Base-by-base conservation (phyloP, 2,113 vertebrate genomes). In the Scatophagus argus region DNA sequence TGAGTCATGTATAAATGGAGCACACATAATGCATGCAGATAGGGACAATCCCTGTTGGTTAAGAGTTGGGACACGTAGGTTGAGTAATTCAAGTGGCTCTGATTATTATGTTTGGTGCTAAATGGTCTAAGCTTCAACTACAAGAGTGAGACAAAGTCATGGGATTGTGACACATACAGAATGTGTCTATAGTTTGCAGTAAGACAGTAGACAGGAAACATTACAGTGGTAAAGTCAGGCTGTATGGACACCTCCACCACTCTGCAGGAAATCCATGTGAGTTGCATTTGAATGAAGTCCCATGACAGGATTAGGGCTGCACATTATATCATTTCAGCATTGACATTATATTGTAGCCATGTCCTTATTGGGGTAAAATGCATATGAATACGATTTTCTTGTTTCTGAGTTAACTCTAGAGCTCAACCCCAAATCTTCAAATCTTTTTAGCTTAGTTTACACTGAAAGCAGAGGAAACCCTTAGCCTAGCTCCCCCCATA, bases 41-140 rank as follows among this genome's bases (percentile, higher is more conserved):
- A 16, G 65, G 73, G 38, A 32, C 41, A 29, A 68, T 59, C 66
- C 39, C 56, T 29, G 27, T n/a, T 41, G 67, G 58, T 59, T 49
- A 29, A 38, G 69, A 65, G 73, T 44, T 49, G 27, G 31, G 51
- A 34, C 17, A 76, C 0, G 16, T 54, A 34, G 65, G 73, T 38
- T 39, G 9, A 67, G 79, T 41, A 46, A 49, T 81, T 85, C n/a
- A 32, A 69, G 72, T 27, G n/a, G 39, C 71, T 75, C 66, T 60
- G 34, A 64, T 34, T 67, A 51, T 61, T 29, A 51, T 41, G 34
- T 66, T 65, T 66, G 12, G 1, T 47, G 46, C 11, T 67, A 67
- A 62, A 69, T 62, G 25, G 27, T 64, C 70, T 32, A 64, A 38
- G 38, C 32, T 47, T 74, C 19, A 75, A 67, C n/a, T n/a, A n/a